Percentiles rank a stretch among this genome's conserved stretches.
phyloP scores from a whole-genome alignment of 2,797 vertebrate genomes.

The Hoplostethus atlanticus region DNA sequence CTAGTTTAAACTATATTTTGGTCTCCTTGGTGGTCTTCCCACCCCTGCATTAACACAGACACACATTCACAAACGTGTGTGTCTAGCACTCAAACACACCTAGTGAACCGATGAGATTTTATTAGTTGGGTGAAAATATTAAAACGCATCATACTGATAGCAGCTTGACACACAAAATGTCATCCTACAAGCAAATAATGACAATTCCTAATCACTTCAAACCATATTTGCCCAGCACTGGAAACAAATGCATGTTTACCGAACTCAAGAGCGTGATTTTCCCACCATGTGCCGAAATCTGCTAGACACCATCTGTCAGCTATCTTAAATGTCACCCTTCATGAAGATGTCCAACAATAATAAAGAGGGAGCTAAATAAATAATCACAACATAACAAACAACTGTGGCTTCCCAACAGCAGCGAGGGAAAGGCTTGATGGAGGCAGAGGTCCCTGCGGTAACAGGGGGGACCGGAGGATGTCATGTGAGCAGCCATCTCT shows the following conservation, averaged over 20 bases:
- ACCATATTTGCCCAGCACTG: neutral
- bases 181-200: constrained; percentile 15
- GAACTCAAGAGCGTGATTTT: constrained; percentile 20
- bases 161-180: neutral
- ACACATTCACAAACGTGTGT: too few relatives aligned
- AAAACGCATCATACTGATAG: neutral
- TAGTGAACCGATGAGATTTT: neutral
- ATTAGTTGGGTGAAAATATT: neutral
- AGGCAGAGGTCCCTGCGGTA: constrained; percentile 64
- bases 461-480: constrained; percentile 38
- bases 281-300: constrained; percentile 13
- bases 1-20: neutral
- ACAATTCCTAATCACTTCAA: constrained; percentile 3
- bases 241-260: constrained; percentile 15
- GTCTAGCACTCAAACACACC: too few relatives aligned
- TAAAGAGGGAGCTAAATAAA: constrained; percentile 41
- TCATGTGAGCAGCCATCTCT: constrained; percentile 69
- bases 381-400: constrained; percentile 50
- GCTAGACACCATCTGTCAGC: constrained; percentile 39
- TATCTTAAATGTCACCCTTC: constrained; percentile 61
- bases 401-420: constrained; percentile 47
- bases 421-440: constrained; percentile 47
- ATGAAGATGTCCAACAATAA: constrained; percentile 45
- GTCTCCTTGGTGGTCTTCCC: neutral
- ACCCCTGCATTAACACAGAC: neutral